Evolutionary conservation across 1,140 invertebrate species (phyloP).

Genomic region (Goniozus legneri): DNA sequence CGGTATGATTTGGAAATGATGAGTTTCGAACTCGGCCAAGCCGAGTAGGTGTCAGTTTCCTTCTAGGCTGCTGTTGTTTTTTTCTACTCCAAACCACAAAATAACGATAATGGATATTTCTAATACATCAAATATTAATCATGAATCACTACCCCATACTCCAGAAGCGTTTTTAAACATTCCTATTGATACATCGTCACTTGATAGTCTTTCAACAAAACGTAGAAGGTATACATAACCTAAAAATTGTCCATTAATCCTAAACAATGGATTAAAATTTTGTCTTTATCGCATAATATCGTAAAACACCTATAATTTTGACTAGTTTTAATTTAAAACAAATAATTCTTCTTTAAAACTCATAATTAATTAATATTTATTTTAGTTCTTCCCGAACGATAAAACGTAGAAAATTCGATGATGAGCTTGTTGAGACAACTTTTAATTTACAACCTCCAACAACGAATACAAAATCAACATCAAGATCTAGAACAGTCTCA

Average conservation of each 20-base stretch:
- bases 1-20: no score
- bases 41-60: no score
- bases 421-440: conserved; percentile 83
- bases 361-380: conserved; percentile 6
- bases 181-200: conserved; percentile 37
- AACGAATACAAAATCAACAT: conserved; percentile 58
- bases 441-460: conserved; percentile 71
- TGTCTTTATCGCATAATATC: not conserved
- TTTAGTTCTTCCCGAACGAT: conserved; percentile 86
- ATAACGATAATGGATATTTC: conserved; percentile 28
- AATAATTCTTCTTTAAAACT: not conserved
- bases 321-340: not conserved
- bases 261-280: not conserved
- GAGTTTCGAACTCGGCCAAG: no score
- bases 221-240: conserved; percentile 40
- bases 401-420: conserved; percentile 93
- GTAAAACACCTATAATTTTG: not conserved
- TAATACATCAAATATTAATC: conserved; percentile 32
- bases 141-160: conserved; percentile 29
- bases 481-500: conserved; percentile 55
- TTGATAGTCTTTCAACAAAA: conserved; percentile 47
- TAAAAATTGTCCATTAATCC: not conserved
- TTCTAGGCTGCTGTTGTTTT: no score
- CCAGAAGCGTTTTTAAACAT: conserved; percentile 41
- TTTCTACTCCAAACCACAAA: no score